Evolutionary conservation across 1,140 invertebrate species (phyloP).

Genomic region (Rhysida immarginata): DNA sequence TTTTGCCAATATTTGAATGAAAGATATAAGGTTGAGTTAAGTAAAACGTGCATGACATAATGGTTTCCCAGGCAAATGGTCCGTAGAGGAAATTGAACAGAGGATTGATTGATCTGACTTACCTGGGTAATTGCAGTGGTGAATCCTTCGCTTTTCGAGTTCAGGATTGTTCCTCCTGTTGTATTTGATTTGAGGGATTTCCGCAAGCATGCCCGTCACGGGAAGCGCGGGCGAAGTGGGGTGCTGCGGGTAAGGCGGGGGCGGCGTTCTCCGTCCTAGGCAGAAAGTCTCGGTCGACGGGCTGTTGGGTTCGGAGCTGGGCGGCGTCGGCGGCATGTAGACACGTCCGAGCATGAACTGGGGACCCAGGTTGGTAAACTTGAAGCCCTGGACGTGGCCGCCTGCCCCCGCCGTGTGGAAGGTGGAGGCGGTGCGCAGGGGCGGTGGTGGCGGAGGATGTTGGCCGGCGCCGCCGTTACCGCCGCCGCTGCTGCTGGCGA

Average conservation of each 20-base stretch:
- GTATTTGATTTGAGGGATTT: slow-evolving; percentile 42
- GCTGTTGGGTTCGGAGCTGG: slow-evolving; percentile 59
- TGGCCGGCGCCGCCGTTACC: background rate
- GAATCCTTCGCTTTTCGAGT: slow-evolving; percentile 80
- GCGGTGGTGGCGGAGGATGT: background rate
- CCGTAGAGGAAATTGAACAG: too few relatives aligned
- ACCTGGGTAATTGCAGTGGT: slow-evolving; percentile 91
- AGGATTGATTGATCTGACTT: slow-evolving; percentile 23
- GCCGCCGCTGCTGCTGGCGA: background rate
- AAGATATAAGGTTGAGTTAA: too few relatives aligned
- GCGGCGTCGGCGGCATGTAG: slow-evolving; percentile 51
- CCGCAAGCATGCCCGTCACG: slow-evolving; percentile 18
- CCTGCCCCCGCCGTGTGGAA: slow-evolving; percentile 3
- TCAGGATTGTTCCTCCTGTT: slow-evolving; percentile 92
- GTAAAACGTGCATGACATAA: too few relatives aligned
- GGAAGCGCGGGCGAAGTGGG: slow-evolving; percentile 19
- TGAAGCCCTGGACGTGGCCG: slow-evolving; percentile 1
- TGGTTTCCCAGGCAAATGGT: too few relatives aligned
- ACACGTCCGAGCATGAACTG: slow-evolving; percentile 13
- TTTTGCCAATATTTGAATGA: too few relatives aligned
- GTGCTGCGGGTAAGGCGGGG: slow-evolving; percentile 23
- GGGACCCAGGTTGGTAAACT: slow-evolving; percentile 15
- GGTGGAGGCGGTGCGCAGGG: slow-evolving; percentile 6
- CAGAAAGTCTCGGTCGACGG: slow-evolving; percentile 14
- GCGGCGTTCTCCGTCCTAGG: slow-evolving; percentile 18